phyloP scores from a whole-genome alignment of 2,888 invertebrate species.

The Aspidapion aeneum region DNA sequence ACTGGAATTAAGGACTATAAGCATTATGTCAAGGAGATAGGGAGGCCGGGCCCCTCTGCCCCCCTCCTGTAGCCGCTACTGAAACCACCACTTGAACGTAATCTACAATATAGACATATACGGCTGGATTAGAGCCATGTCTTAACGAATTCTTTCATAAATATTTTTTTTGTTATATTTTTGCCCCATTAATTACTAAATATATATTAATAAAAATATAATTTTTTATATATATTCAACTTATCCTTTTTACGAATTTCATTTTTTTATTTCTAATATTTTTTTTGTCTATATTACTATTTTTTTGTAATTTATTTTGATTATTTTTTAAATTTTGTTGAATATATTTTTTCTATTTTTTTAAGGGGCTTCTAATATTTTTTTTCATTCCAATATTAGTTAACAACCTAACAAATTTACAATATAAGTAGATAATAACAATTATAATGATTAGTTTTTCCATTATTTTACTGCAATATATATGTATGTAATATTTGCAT shows the following conservation, averaged over 20 bases:
- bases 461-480: no score
- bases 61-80: background rate
- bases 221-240: background rate
- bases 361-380: background rate
- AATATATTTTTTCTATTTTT: background rate
- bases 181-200: background rate
- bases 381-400: background rate
- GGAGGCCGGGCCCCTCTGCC: background rate
- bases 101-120: background rate
- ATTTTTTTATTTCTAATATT: background rate
- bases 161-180: background rate
- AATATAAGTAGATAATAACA: background rate
- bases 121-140: background rate
- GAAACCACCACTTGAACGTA: background rate
- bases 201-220: conserved; percentile 1
- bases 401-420: background rate
- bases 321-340: background rate
- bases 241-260: background rate
- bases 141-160: background rate
- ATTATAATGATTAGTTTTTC: no score
- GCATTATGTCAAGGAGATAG: no score
- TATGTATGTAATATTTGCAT: no score
- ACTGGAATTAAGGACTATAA: no score
- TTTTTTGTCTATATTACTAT: background rate
- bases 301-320: background rate